A percentile compares a stretch with the other conserved stretches of the same genome.
Conservation (phyloP, 2,113 vertebrate genomes). For the Xiphorhynchus elegans region DNA sequence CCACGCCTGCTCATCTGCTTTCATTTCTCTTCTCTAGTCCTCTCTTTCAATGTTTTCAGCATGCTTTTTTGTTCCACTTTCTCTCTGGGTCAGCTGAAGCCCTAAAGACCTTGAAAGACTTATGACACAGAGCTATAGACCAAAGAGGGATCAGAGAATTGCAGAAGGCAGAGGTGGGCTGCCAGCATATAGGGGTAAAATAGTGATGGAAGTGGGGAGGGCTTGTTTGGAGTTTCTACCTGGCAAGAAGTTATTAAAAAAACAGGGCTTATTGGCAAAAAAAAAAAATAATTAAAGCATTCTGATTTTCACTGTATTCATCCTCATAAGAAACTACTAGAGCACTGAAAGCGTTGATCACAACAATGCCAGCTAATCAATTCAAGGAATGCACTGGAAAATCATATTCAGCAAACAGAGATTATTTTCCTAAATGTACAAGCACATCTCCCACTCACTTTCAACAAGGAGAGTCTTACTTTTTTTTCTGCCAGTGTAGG, state of each 20-base stretch:
- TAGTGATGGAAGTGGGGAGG: neutral
- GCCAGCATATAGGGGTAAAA: neutral
- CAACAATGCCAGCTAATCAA: neutral
- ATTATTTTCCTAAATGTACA: neutral
- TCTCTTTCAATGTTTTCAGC: neutral
- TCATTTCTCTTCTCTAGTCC: neutral
- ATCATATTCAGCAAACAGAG: neutral
- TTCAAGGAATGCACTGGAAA: neutral
- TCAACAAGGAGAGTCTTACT: neutral
- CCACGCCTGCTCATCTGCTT: neutral
- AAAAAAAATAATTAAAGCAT: neutral
- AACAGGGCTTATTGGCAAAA: neutral
- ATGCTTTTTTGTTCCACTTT: neutral
- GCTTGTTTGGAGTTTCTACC: neutral
- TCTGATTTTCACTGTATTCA: neutral
- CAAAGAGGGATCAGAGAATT: neutral
- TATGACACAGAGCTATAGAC: neutral
- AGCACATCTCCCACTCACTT: neutral
- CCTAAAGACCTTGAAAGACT: neutral
- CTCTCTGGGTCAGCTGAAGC: neutral
- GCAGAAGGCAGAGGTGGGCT: neutral
- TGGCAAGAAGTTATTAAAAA: neutral
- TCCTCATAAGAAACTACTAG: neutral
- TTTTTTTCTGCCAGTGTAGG: neutral
- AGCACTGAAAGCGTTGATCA: neutral